phyloP scores from a whole-genome alignment of 2,113 vertebrate species.

The Cyprinodon variegatus region DNA sequence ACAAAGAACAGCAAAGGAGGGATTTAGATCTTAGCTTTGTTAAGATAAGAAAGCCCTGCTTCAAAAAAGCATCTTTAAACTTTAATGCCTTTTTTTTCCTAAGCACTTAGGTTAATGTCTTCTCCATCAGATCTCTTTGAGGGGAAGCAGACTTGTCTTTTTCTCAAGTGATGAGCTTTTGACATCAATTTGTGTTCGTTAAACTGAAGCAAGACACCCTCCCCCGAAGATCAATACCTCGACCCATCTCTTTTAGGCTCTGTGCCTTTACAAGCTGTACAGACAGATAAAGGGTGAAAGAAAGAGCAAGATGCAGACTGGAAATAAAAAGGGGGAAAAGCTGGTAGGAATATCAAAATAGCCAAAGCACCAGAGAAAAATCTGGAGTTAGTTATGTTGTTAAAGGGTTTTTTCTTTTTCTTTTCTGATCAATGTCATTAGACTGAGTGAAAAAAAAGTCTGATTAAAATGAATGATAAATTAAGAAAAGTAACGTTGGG shows the following conservation, averaged over 20 bases:
- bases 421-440: constrained; percentile 40
- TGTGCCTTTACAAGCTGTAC: constrained; percentile 71
- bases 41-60: constrained; percentile 21
- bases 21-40: constrained; percentile 20
- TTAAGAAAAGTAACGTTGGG: not conserved
- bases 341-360: constrained; percentile 51
- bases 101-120: constrained; percentile 46
- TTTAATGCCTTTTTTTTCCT: constrained; percentile 47
- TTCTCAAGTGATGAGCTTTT: constrained; percentile 62
- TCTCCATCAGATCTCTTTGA: constrained; percentile 27
- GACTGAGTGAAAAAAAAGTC: constrained; percentile 13
- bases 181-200: constrained; percentile 72
- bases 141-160: constrained; percentile 52
- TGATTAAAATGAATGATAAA: constrained; percentile 8
- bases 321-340: constrained; percentile 39
- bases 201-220: constrained; percentile 57
- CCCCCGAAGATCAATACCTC: constrained; percentile 72
- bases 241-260: constrained; percentile 63
- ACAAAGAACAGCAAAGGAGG: constrained; percentile 14
- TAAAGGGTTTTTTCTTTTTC: constrained; percentile 46
- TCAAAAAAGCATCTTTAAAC: constrained; percentile 37
- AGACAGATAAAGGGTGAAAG: constrained; percentile 70
- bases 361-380: constrained; percentile 46
- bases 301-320: constrained; percentile 47
- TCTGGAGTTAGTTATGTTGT: constrained; percentile 69